phyloP scores from a whole-genome alignment of 2,888 invertebrate species.

The Blomia tropicalis region DNA sequence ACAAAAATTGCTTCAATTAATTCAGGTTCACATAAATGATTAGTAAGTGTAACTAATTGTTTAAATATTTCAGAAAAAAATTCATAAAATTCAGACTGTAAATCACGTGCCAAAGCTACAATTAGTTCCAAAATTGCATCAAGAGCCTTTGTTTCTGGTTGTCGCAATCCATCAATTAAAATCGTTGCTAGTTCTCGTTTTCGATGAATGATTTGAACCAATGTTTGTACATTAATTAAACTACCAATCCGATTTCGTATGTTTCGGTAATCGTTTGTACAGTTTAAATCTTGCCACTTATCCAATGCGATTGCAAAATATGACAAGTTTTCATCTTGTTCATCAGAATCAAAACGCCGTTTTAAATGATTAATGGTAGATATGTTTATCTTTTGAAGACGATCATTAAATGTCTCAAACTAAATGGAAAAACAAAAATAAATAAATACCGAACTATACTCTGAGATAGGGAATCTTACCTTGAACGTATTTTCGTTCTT shows the following conservation, averaged over 20 bases:
- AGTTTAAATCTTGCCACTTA: slow-evolving; percentile 77
- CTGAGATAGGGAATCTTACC: slow-evolving; percentile 41
- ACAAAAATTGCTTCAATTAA: slow-evolving; percentile 69
- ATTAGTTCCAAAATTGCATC: slow-evolving; percentile 41
- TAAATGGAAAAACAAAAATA: slow-evolving; percentile 8
- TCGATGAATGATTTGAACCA: slow-evolving; percentile 64
- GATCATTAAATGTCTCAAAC: slow-evolving; percentile 69
- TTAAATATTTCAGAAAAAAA: slow-evolving; percentile 55
- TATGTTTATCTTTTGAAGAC: slow-evolving; percentile 66
- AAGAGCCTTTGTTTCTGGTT: slow-evolving; percentile 27
- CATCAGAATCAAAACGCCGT: slow-evolving; percentile 37
- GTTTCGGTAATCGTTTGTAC: slow-evolving; percentile 58
- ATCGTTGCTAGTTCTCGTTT: slow-evolving; percentile 50
- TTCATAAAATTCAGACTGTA: slow-evolving; percentile 73
- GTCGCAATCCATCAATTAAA: slow-evolving; percentile 25
- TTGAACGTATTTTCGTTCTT: slow-evolving; percentile 51
- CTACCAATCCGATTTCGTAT: slow-evolving; percentile 58
- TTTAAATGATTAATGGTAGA: slow-evolving; percentile 53
- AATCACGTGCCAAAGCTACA: slow-evolving; percentile 67
- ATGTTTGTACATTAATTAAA: slow-evolving; percentile 47
- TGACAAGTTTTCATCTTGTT: slow-evolving; percentile 51
- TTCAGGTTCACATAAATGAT: slow-evolving; percentile 61
- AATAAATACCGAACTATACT: neutral
- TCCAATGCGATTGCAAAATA: slow-evolving; percentile 63
- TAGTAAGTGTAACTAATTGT: slow-evolving; percentile 42